A percentile compares a stretch with the other conserved stretches of the same genome.
phyloP scores from a whole-genome alignment of 2,888 invertebrate genomes.

The Nomada flava region DNA sequence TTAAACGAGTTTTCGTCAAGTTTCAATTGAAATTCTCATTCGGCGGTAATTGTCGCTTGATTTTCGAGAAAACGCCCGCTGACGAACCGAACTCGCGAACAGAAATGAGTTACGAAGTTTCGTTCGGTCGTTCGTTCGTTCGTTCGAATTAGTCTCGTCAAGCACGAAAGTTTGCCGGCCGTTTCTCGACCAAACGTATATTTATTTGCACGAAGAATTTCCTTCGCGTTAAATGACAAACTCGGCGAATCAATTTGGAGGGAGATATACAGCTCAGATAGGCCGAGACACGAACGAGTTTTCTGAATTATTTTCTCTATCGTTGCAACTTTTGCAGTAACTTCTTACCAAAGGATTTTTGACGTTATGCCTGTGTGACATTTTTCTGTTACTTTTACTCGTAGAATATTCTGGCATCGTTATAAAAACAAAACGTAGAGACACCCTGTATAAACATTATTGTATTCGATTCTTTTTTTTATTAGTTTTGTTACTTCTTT shows the following conservation, averaged over 20 bases:
- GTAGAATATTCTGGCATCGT: too few relatives aligned
- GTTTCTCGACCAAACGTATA: conserved; percentile 12
- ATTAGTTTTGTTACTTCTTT: too few relatives aligned
- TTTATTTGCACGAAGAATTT: not conserved
- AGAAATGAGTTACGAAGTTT: conserved; percentile 58
- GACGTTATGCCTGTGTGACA: too few relatives aligned
- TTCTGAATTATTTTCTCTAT: too few relatives aligned
- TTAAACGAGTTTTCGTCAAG: conserved; percentile 67
- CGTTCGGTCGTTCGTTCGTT: conserved; percentile 26
- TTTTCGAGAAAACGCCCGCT: conserved; percentile 51
- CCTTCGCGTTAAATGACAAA: not conserved
- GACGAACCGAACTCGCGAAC: conserved; percentile 47
- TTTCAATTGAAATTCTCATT: conserved; percentile 66
- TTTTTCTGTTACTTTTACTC: too few relatives aligned
- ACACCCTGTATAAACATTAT: too few relatives aligned
- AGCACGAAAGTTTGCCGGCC: conserved; percentile 19
- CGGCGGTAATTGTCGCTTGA: conserved; percentile 66
- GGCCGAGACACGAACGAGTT: too few relatives aligned
- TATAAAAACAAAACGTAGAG: too few relatives aligned
- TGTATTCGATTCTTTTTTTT: too few relatives aligned
- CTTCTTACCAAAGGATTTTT: too few relatives aligned
- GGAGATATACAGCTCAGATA: too few relatives aligned
- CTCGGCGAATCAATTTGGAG: not conserved
- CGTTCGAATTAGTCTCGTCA: conserved; percentile 47
- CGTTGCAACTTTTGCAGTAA: too few relatives aligned